These are phyloP conservation scores for Gavialis gangeticus DNA, from an alignment of 2,113 vertebrate genomes.

Conservation along the genomic window DNA sequence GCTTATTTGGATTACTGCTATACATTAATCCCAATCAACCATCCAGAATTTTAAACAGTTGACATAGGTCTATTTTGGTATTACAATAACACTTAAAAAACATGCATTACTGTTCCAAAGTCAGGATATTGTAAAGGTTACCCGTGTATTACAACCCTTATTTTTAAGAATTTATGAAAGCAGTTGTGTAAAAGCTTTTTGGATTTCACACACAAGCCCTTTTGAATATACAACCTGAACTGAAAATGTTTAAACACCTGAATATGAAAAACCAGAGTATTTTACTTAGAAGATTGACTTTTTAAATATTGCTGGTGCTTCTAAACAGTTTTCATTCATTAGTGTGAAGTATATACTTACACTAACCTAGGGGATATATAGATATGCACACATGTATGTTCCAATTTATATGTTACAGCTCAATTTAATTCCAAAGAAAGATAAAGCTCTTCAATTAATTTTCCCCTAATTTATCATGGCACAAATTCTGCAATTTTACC, in stretches of 20 bases:
- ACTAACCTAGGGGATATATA: neutral
- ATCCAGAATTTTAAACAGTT: neutral
- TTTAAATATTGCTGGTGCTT: neutral
- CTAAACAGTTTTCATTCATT: neutral
- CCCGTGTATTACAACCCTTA: neutral
- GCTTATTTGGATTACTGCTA: neutral
- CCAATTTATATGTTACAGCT: neutral
- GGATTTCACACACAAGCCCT: neutral
- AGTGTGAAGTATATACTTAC: neutral
- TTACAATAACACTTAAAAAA: neutral
- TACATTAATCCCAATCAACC: neutral
- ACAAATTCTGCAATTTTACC: neutral
- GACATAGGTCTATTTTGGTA: neutral
- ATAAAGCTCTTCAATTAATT: neutral
- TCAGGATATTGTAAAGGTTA: neutral
- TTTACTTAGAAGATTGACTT: neutral
- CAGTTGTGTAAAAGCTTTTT: neutral
- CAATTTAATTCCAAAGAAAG: neutral
- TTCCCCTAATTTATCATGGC: neutral
- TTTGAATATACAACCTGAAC: neutral
- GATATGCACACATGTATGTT: neutral
- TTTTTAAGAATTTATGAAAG: conserved; percentile 14
- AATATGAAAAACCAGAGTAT: neutral
- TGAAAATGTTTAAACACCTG: conserved; percentile 9
- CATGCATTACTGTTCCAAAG: neutral